phyloP scores from a whole-genome alignment of 1,140 invertebrate species.

The Lanistes nyassanus region DNA sequence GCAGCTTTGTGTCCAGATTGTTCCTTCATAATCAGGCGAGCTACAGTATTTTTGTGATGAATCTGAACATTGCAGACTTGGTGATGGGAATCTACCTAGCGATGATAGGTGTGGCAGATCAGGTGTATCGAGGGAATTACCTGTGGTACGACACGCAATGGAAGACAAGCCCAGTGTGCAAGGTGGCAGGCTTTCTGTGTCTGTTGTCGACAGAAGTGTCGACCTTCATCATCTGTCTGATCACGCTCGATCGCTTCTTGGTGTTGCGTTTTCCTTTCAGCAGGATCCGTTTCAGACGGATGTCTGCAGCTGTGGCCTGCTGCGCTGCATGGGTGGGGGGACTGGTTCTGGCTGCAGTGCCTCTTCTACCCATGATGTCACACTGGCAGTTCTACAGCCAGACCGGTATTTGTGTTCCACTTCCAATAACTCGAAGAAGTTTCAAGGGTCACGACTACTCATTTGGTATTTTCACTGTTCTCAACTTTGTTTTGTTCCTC shows the following conservation, averaged over 20 bases:
- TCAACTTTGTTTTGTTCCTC: slow-evolving; percentile 38
- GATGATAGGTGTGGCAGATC: slow-evolving; percentile 52
- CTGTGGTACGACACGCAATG: slow-evolving; percentile 39
- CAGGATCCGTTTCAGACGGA: slow-evolving; percentile 20
- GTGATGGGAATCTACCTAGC: slow-evolving; percentile 57
- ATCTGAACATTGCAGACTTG: slow-evolving; percentile 47
- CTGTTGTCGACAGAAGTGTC: slow-evolving; percentile 49
- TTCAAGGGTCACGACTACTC: slow-evolving; percentile 35
- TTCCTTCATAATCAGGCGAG: slow-evolving; percentile 19
- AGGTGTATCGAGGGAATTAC: slow-evolving; percentile 47
- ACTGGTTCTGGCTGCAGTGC: slow-evolving; percentile 24
- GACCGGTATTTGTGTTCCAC: slow-evolving; percentile 36
- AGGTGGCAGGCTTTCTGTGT: slow-evolving; percentile 47
- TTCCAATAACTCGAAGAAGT: slow-evolving; percentile 27
- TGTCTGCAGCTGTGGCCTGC: slow-evolving; percentile 12
- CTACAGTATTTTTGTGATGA: slow-evolving; percentile 38
- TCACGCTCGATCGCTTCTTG: slow-evolving; percentile 50
- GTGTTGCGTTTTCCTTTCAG: slow-evolving; percentile 52
- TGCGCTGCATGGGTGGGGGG: slow-evolving; percentile 25
- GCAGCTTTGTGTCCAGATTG: slow-evolving; percentile 35
- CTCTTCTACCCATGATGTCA: slow-evolving; percentile 17
- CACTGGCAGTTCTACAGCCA: no score
- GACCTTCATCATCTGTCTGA: slow-evolving; percentile 46
- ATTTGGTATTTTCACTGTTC: slow-evolving; percentile 35
- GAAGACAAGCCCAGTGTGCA: slow-evolving; percentile 42